A percentile compares a stretch with the other conserved stretches of the same genome.
These are phyloP conservation scores for Cryptophagus acutangulus DNA, from an alignment of 2,888 invertebrate genomes.

Conservation along the genomic window DNA sequence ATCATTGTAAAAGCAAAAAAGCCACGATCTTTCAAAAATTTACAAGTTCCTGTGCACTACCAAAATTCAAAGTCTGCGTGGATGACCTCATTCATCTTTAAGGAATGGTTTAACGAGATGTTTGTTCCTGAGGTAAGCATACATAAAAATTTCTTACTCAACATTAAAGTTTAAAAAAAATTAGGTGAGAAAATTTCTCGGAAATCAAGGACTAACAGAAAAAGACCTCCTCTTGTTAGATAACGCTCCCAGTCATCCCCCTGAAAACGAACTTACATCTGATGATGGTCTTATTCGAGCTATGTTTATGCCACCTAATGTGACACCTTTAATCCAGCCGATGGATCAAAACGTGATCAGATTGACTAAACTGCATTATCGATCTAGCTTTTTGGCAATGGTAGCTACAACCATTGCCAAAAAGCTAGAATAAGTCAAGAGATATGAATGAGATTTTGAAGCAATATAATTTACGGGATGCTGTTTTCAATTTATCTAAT, in stretches of 20 bases:
- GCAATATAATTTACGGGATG: constrained; percentile 11
- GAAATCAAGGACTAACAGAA: no score
- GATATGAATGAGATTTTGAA: no score
- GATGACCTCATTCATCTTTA: constrained; percentile 11
- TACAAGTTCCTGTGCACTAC: constrained; percentile 7
- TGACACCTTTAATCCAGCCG: constrained; percentile 12
- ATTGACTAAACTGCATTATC: constrained; percentile 12
- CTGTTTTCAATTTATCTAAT: constrained; percentile 10
- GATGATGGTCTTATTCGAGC: constrained; percentile 13
- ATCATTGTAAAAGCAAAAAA: constrained; percentile 16
- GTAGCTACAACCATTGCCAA: no score
- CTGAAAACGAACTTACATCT: neutral
- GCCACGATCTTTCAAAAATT: constrained; percentile 16
- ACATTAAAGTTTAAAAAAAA: neutral
- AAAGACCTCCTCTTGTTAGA: constrained; percentile 8
- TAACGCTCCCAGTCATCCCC: constrained; percentile 8
- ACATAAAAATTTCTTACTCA: no score
- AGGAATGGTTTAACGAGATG: constrained; percentile 9
- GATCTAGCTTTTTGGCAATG: no score
- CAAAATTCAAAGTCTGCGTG: constrained; percentile 9
- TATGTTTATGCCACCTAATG: constrained; percentile 11
- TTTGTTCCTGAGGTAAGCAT: no score
- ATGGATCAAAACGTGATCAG: constrained; percentile 17
- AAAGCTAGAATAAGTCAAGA: no score
- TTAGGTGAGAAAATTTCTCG: constrained; percentile 1